Conservation (phyloP, 2,113 vertebrate species). For the Calypte anna region DNA sequence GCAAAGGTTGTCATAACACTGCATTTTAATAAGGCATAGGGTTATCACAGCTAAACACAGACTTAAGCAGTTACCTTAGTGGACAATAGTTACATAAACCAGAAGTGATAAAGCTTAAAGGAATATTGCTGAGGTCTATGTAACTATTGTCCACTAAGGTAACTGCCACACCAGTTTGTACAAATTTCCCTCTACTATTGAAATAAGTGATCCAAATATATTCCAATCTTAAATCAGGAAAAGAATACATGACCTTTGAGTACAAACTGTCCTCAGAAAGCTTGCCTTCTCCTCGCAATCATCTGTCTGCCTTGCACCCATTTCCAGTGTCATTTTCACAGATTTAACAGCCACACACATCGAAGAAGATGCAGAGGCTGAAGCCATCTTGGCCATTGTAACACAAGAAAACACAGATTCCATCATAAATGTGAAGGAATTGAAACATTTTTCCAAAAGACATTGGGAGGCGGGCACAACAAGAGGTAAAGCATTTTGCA, state of each 20-base stretch:
- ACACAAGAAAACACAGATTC: background rate
- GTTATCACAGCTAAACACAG: background rate
- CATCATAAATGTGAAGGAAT: background rate
- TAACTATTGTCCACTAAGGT: no score
- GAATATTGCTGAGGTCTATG: background rate
- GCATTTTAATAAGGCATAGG: background rate
- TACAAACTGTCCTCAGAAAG: background rate
- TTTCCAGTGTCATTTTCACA: background rate
- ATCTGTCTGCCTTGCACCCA: background rate
- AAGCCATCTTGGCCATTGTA: background rate
- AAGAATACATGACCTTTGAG: background rate
- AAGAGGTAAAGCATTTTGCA: background rate
- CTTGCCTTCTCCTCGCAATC: background rate
- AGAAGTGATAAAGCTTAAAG: background rate
- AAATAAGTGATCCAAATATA: background rate
- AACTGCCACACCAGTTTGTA: background rate
- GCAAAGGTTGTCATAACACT: background rate
- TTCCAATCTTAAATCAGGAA: background rate
- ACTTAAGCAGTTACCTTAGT: background rate
- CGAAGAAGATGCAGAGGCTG: background rate
- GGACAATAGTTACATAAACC: background rate
- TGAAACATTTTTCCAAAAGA: background rate
- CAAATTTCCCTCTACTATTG: background rate
- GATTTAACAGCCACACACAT: background rate
- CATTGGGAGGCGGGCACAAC: accelerated